Percentiles rank a stretch among this genome's conserved stretches.
These are phyloP conservation scores for Cossypha polioptera DNA, from an alignment of 2,797 vertebrate genomes.

Conservation along the genomic window DNA sequence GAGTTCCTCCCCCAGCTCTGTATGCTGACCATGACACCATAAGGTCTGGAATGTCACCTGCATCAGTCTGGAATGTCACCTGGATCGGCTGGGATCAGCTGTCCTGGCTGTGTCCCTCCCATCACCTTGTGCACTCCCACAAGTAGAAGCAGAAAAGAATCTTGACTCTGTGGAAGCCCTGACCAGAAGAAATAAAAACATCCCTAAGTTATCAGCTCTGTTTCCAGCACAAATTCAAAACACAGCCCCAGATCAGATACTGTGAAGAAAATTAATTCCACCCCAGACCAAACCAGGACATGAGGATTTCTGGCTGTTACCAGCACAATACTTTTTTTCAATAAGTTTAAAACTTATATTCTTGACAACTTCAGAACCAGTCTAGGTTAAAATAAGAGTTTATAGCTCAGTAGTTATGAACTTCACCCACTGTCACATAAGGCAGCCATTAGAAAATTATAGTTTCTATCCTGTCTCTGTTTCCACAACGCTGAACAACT, in stretches of 20 bases:
- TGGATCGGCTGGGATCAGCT: background rate
- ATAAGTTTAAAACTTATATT: background rate
- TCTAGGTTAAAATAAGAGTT: background rate
- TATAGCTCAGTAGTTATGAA: background rate
- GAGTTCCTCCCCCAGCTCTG: no score
- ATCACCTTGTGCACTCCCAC: background rate
- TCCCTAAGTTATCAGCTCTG: background rate
- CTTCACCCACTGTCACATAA: background rate
- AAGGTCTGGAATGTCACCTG: background rate
- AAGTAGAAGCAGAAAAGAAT: background rate
- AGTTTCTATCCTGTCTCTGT: background rate
- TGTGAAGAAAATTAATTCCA: background rate
- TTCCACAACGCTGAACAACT: background rate
- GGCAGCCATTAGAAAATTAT: background rate
- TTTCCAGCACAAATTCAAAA: background rate
- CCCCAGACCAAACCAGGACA: background rate
- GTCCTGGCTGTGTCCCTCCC: background rate
- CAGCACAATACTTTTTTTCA: background rate
- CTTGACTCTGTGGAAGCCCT: background rate
- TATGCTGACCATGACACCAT: fast-evolving
- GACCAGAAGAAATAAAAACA: background rate
- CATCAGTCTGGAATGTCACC: no score
- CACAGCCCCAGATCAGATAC: background rate
- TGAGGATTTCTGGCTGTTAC: background rate
- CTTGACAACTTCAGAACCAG: background rate